Base-by-base conservation (phyloP, 2,888 invertebrate genomes). In the Nudaria mundana region DNA sequence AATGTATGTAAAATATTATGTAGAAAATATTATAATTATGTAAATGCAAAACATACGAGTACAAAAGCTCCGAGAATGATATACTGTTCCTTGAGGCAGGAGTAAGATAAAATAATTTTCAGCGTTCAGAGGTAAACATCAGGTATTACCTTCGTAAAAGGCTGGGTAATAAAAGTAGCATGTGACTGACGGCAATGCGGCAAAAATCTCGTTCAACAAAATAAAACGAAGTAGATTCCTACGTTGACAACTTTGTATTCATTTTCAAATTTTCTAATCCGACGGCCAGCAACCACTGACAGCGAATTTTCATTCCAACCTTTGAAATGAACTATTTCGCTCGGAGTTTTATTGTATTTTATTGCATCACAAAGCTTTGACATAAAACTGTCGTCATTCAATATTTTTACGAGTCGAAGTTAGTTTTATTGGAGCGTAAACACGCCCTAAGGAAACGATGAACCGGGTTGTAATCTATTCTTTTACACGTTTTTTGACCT, bases 231-330 rank as follows among this genome's bases (percentile, higher is more conserved):
- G 30, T 40, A 48, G 42, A 40, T 24, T 37, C 28, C 45, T 44
- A 36, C 22, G 40, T 53, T 48, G 41, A 37, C 28, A 44, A 45
- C 44, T 53, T 46, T 41, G 42, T 40, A 51, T 56, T 48, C 45
- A 53, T 37, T 34, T 32, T 48, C 22, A 40, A 45, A 56, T 48
- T 58, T 58, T 49, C 61, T 61, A 58, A 58, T 58, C 54, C 61
- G 33, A 35, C 40, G 40, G 39, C 41, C 44, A 46, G 40, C 53
- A 48, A 40, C 61, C 40, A 44, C 61, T 54, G 61, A 49, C 58
- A 54, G 45, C 44, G 39, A 44, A 61, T 52, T 58, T 58, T 41
- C 49, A 54, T 43, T 49, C 18, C 44, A 52, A 57, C 52, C 28
- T 57, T 54, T 48, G 45, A 40, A 57, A 54, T 46, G 41, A 57